phyloP scores from a whole-genome alignment of 2,888 invertebrate species.

The Pseudoips prasinana region DNA sequence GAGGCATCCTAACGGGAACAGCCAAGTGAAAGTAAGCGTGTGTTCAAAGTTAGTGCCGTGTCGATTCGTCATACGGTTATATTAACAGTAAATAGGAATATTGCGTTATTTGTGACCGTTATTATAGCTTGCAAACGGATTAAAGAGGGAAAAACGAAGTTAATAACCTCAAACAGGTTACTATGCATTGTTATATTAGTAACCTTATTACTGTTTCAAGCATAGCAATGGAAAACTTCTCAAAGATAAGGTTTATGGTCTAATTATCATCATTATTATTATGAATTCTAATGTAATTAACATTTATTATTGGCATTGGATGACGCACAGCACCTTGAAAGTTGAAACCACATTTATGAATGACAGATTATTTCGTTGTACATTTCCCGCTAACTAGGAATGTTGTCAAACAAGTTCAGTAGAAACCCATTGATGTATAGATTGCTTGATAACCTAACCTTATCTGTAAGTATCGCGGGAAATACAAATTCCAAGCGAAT shows the following conservation, averaged over 20 bases:
- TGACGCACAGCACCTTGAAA: conserved; percentile 5
- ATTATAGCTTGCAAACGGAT: too few relatives aligned
- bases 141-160: too few relatives aligned
- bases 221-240: too few relatives aligned
- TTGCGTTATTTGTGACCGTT: too few relatives aligned
- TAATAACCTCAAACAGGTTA: conserved; percentile 1
- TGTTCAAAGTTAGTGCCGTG: conserved; percentile 25
- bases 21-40: conserved; percentile 34
- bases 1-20: conserved; percentile 25
- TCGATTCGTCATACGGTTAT: not conserved
- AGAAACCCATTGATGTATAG: conserved; percentile 10
- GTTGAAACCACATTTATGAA: too few relatives aligned
- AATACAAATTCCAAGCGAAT: conserved; percentile 3
- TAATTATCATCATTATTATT: too few relatives aligned
- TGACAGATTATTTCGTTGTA: conserved; percentile 1
- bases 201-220: too few relatives aligned
- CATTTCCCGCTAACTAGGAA: conserved; percentile 4
- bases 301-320: not conserved
- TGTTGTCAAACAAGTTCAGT: conserved; percentile 13
- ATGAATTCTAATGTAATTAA: not conserved
- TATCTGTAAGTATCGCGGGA: too few relatives aligned
- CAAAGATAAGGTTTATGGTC: too few relatives aligned
- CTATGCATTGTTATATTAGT: too few relatives aligned
- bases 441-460: not conserved
- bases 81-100: too few relatives aligned